phyloP scores from a whole-genome alignment of 2,113 vertebrate genomes.

The Thinocorus orbignyianus region DNA sequence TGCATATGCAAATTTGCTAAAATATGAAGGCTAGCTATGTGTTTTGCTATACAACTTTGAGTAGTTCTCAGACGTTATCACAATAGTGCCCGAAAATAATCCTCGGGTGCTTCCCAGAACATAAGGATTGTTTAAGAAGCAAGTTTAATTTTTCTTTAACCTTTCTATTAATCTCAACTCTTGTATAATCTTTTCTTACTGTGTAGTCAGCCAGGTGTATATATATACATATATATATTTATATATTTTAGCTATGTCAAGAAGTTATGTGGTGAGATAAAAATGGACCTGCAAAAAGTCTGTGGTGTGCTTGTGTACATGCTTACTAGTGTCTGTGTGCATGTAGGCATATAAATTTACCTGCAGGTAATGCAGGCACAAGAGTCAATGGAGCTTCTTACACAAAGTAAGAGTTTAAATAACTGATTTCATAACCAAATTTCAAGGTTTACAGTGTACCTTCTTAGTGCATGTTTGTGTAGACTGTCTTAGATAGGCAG shows the following conservation, averaged over 20 bases:
- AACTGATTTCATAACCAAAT: not conserved
- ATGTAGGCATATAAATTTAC: not conserved
- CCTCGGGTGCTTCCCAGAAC: conserved; percentile 56
- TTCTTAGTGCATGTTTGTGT: not conserved
- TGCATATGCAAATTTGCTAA: conserved; percentile 30
- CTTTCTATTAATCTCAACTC: not conserved
- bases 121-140: conserved; percentile 4
- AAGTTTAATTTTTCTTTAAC: not conserved
- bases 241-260: not conserved
- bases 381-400: not conserved
- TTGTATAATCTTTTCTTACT: not conserved
- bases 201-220: not conserved
- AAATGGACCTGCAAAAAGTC: not conserved
- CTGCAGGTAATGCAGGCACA: not conserved
- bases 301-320: not conserved
- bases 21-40: conserved; percentile 30
- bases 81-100: conserved; percentile 43
- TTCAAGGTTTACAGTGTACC: not conserved
- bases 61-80: conserved; percentile 60
- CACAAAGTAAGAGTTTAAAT: not conserved
- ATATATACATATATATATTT: not conserved
- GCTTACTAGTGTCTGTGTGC: not conserved
- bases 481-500: not conserved
- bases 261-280: conserved; percentile 23
- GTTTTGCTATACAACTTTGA: conserved; percentile 41